Conservation (phyloP, 2,888 invertebrate species). For the Ormyrus rosae region DNA sequence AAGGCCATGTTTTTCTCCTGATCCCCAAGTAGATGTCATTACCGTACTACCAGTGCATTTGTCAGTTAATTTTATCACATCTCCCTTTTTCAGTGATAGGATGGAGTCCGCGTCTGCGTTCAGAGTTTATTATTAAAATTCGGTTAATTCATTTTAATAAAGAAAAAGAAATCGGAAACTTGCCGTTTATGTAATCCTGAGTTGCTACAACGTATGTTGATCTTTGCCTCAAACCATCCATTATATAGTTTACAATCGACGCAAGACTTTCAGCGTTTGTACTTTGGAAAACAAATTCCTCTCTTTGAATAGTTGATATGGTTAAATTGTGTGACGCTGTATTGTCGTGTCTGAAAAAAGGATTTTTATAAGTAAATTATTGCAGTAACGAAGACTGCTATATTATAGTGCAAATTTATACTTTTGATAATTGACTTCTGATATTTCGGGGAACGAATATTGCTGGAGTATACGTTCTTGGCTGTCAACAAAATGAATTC, state of each 20-base stretch:
- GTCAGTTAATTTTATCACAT: conserved; percentile 88
- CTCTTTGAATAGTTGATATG: conserved; percentile 89
- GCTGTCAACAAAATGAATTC: conserved; percentile 94
- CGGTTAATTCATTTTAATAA: background rate
- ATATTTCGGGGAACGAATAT: conserved; percentile 90
- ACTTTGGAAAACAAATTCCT: conserved; percentile 94
- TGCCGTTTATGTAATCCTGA: conserved; percentile 79
- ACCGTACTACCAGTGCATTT: conserved; percentile 86
- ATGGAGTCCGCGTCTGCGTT: background rate
- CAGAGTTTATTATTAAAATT: background rate
- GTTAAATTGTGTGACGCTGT: conserved; percentile 82
- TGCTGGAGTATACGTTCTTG: conserved; percentile 93
- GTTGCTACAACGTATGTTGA: conserved; percentile 90
- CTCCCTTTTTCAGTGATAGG: conserved; percentile 83
- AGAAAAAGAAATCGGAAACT: conserved; percentile 18
- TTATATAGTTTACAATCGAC: conserved; percentile 88
- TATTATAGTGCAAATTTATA: conserved; percentile 57
- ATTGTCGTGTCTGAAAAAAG: conserved; percentile 75
- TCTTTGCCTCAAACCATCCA: conserved; percentile 90
- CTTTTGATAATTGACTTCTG: conserved; percentile 82
- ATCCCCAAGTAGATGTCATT: conserved; percentile 84
- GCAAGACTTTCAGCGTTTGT: conserved; percentile 91
- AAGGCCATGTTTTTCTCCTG: conserved; percentile 83
- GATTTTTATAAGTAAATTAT: background rate
- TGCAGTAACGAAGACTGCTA: background rate